Evolutionary conservation across 1,140 invertebrate genomes (phyloP), one percentile per base, ranked within the genome.

Genomic region (Anoplolepis gracilipes): DNA sequence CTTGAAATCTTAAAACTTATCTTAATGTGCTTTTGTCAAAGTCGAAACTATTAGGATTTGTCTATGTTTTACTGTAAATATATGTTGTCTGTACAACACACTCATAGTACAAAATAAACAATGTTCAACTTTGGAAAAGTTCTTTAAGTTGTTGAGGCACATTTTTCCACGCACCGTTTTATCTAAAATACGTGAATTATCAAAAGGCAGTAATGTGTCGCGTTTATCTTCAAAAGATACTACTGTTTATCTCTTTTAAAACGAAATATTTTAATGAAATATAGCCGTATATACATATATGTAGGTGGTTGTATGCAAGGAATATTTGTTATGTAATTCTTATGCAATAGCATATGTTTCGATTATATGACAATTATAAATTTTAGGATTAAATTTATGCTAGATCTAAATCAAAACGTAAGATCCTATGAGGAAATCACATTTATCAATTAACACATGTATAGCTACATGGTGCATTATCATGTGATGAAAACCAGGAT

Each of bases 141-240:
- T n/a, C n/a, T n/a, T n/a, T n/a, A n/a, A n/a, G n/a, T n/a, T n/a
- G n/a, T n/a, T n/a, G n/a, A n/a, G 6, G 16, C 30, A 39, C 25
- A 59, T 16, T 85, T 69, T 28, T 79, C n/a, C 61, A 13, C 11
- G 25, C 13, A 22, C 72, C 7, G 13, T 59, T 19, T 75, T 75
- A 75, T 57, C 33, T 59, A 25, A 25, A 13, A 73, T 57, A 59
- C 53, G 30, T 59, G 70, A 33, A 53, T 61, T 76, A 76, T 76
- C 55, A 33, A 22, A 16, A 61, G 7, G 36, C 25, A 8, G 7
- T 16, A 57, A 19, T 0, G 11, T 36, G 16, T 39, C 8, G 4
- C 16, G 16, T 0, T 1, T 75, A 28, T 30, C 25, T 46, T 19
- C 1, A 28, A 46, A 8, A 30, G 10, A 28, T 11, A 5, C 36